Evolutionary conservation across 2,113 vertebrate species (phyloP).

Genomic region (Malurus alboscapulatus): DNA sequence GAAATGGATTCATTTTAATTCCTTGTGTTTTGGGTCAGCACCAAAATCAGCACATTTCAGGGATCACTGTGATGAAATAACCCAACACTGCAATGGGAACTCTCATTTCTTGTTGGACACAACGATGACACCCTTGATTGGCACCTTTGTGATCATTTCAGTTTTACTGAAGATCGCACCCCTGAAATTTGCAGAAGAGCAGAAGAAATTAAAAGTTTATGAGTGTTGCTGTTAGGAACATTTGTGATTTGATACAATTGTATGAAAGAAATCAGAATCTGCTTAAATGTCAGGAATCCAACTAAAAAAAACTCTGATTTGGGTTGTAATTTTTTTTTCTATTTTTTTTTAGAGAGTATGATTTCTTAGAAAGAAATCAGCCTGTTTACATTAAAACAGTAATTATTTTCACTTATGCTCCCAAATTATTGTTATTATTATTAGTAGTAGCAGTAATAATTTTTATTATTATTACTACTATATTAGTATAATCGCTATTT

Average conservation of each 20-base stretch:
- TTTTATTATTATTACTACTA: background rate
- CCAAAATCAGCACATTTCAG: background rate
- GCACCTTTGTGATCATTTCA: rapidly evolving
- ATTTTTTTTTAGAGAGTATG: background rate
- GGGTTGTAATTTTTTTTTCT: too few species aligned
- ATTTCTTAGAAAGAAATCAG: background rate
- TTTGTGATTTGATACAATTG: background rate
- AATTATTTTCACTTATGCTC: background rate
- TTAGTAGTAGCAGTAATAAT: too few species aligned
- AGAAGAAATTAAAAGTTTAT: background rate
- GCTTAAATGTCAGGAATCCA: background rate
- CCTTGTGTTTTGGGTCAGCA: background rate
- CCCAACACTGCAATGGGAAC: rapidly evolving
- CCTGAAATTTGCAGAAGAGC: background rate
- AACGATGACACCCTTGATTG: background rate
- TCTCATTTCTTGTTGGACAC: background rate
- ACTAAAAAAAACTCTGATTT: background rate
- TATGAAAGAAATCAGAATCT: background rate
- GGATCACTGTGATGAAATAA: rapidly evolving
- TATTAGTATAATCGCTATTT: background rate
- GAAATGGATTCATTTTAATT: rapidly evolving
- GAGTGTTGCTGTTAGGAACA: background rate
- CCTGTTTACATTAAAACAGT: slow-evolving; percentile 24
- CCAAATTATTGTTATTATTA: too few species aligned
- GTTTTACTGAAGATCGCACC: background rate